These are phyloP conservation scores for Montipora capricornis DNA, from an alignment of 64 coral and sea anemone species.

Conservation along the genomic window DNA sequence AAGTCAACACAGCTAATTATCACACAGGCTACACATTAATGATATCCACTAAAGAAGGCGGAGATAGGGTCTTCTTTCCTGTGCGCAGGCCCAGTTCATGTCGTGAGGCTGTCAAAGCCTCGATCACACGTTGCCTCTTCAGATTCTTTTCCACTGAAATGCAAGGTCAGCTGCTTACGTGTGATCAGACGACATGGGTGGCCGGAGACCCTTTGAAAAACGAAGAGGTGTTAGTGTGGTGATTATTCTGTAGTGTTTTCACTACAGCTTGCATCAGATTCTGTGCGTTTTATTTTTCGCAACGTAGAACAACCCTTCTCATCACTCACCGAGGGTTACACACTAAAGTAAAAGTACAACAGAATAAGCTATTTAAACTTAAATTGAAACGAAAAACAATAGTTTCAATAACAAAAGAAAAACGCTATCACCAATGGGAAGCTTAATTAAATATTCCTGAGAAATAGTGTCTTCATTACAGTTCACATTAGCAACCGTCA, in stretches of 20 bases:
- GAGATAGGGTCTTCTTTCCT: slow-evolving; percentile 75
- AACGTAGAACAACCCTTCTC: too few relatives aligned
- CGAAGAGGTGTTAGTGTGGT: background rate
- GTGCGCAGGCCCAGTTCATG: slow-evolving; percentile 87
- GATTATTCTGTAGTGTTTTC: slow-evolving; percentile 60
- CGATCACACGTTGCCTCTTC: slow-evolving; percentile 79
- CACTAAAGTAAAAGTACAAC: too few relatives aligned
- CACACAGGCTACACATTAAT: slow-evolving; percentile 68
- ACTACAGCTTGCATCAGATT: slow-evolving; percentile 98
- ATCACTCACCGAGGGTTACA: too few relatives aligned
- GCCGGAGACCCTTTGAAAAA: slow-evolving; percentile 33
- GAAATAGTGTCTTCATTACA: too few relatives aligned
- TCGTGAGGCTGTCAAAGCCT: slow-evolving; percentile 85
- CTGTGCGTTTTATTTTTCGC: slow-evolving; percentile 66
- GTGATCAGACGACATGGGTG: slow-evolving; percentile 38
- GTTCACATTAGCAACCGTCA: too few relatives aligned
- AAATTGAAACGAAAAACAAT: too few relatives aligned
- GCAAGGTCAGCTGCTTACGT: slow-evolving; percentile 85
- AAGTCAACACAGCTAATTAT: background rate
- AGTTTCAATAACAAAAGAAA: too few relatives aligned
- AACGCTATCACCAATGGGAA: too few relatives aligned
- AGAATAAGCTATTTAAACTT: too few relatives aligned
- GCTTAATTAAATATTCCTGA: too few relatives aligned
- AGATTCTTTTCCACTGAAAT: slow-evolving; percentile 98
- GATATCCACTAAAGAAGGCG: slow-evolving; percentile 93